Percentiles rank a stretch among this genome's conserved stretches.
Evolutionary conservation across 2,888 invertebrate species (phyloP).

Genomic region (Pammene fasciana): DNA sequence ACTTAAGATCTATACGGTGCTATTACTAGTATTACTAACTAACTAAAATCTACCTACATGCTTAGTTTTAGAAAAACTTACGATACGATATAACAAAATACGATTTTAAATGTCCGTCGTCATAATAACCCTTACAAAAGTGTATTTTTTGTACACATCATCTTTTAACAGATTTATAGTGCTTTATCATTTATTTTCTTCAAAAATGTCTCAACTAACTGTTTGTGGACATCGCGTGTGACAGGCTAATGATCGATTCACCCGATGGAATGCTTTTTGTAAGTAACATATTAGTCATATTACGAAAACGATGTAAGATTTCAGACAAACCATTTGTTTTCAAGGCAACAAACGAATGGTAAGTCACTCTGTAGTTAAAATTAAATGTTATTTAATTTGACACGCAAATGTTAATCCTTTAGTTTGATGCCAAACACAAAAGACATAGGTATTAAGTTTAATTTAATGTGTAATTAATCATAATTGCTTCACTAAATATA

Average conservation of each 20-base stretch:
- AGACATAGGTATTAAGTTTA: background rate
- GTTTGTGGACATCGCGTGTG: slow-evolving; percentile 22
- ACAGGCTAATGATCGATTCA: slow-evolving; percentile 23
- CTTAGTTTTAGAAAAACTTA: too few relatives aligned
- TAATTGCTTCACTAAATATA: background rate
- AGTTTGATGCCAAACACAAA: background rate
- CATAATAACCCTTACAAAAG: too few relatives aligned
- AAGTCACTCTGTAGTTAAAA: background rate
- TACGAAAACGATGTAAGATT: slow-evolving; percentile 4
- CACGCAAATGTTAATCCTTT: slow-evolving; percentile 14
- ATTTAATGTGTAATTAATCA: background rate
- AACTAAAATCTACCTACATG: too few relatives aligned
- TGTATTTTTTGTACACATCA: too few relatives aligned
- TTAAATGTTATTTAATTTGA: slow-evolving; percentile 15
- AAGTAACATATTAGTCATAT: background rate
- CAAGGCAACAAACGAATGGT: slow-evolving; percentile 1
- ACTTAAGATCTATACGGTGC: too few relatives aligned
- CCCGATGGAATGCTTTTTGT: slow-evolving; percentile 7
- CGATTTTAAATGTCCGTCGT: too few relatives aligned
- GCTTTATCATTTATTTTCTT: too few relatives aligned
- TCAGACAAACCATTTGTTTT: background rate
- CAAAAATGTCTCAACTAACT: slow-evolving; percentile 6
- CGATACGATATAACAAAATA: too few relatives aligned
- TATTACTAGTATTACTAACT: too few relatives aligned
- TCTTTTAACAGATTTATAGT: too few relatives aligned